Conservation (phyloP, 2,888 invertebrate species). For the Hoplodrina blanda region DNA sequence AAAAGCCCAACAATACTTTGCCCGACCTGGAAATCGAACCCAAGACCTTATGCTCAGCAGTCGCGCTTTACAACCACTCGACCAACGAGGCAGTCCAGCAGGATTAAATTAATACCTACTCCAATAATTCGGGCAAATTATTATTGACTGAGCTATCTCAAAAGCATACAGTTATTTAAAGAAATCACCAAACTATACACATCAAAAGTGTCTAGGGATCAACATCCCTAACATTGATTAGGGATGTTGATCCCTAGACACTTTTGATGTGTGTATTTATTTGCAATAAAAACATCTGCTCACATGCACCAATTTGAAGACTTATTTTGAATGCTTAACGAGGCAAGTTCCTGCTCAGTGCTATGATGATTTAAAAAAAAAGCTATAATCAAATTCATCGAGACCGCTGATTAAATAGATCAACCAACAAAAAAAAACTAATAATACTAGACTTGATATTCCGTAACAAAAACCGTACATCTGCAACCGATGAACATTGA, state of each 20-base stretch:
- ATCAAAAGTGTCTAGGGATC: too few species aligned
- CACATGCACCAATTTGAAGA: conserved; percentile 21
- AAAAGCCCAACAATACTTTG: too few species aligned
- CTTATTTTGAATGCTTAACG: background rate
- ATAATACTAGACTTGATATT: conserved; percentile 26
- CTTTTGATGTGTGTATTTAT: too few species aligned
- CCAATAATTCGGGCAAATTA: background rate
- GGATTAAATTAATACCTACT: background rate
- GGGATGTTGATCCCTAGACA: too few species aligned
- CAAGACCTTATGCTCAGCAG: too few species aligned
- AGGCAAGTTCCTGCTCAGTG: conserved; percentile 2
- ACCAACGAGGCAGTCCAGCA: too few species aligned
- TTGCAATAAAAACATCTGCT: background rate
- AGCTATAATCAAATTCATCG: conserved; percentile 24
- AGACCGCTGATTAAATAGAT: conserved; percentile 40
- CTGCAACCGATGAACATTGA: conserved; percentile 18
- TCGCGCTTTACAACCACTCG: too few species aligned
- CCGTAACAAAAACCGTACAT: conserved; percentile 24
- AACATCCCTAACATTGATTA: too few species aligned
- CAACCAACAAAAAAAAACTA: conserved; percentile 35
- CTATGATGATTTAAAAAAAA: conserved; percentile 4
- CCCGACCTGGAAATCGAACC: too few species aligned
- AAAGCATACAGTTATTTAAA: background rate
- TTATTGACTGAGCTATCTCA: background rate
- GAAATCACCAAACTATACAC: background rate